Evolutionary conservation across 2,113 vertebrate species (phyloP), one percentile per base, ranked within the genome.

Genomic region (Ochotona princeps): DNA sequence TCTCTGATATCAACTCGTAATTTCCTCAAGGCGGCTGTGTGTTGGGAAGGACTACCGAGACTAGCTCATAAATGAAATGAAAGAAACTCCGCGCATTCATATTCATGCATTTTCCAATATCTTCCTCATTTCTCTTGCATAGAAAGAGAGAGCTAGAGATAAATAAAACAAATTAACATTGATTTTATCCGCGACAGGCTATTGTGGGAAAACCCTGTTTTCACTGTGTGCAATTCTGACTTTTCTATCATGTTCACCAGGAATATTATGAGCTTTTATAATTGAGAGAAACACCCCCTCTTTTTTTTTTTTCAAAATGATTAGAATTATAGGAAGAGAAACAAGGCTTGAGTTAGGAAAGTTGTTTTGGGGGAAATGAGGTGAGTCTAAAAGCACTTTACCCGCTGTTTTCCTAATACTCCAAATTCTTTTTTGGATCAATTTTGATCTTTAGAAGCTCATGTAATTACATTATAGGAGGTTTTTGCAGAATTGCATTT

Each of bases 211-310:
- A 73, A 47, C 69, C 25, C 65, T 30, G 6, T 3, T 75, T 76
- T 60, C 14, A 44, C 23, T 3, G 61, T 66, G 60, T 35, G 23
- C 44, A 5, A 12, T 57, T 28, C 51, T 49, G 54, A 57, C 4
- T 49, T 74, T 35, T 70, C 10, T 23, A 57, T 51, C 49, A 54
- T 21, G 44, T 85, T 73, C 47, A 66, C 23, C 65, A 51, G 18
- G 20, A 32, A 61, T 84, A 66, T n/a, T 35, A 35, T 82, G 85
- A 35, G 51, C 32, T 51, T 51, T 94, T 60, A 88, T 47, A 81
- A 32, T 66, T 65, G 11, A 10, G 47, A 5, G 26, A 21, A 30
- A 51, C 2, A 6, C 0, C 49, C 2, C 25, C 0, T 7, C 1
- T 28, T n/a, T 3, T n/a, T 13, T 28, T 18, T 6, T 8, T 35